A percentile compares a stretch with the other conserved stretches of the same genome.
Conservation (phyloP, 2,888 invertebrate species). For the Drosophila mimica region DNA sequence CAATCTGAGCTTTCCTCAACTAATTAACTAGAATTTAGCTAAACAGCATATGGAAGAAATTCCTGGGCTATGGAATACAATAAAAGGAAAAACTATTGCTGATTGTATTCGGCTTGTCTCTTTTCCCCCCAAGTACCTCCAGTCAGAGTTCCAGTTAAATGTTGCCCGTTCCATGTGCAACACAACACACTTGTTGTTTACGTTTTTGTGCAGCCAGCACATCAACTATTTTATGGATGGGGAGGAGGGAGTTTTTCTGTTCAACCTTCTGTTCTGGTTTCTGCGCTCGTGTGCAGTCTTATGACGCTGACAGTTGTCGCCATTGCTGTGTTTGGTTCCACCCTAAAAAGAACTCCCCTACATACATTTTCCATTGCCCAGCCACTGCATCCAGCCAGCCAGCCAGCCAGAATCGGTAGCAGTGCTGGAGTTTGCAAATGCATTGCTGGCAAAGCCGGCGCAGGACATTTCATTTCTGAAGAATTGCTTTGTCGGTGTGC, state of each 20-base stretch:
- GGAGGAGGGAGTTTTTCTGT: not conserved
- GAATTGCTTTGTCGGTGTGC: slow-evolving; percentile 76
- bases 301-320: slow-evolving; percentile 73
- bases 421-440: slow-evolving; percentile 59
- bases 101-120: slow-evolving; percentile 63
- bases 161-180: slow-evolving; percentile 31
- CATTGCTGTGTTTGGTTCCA: slow-evolving; percentile 48
- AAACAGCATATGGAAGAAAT: not conserved
- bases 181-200: slow-evolving; percentile 66
- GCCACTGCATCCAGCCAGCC: slow-evolving; percentile 24
- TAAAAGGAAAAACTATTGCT: slow-evolving; percentile 52
- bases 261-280: slow-evolving; percentile 2
- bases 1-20: slow-evolving; percentile 12
- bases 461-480: slow-evolving; percentile 81
- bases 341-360: slow-evolving; percentile 17
- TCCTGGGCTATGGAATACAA: slow-evolving; percentile 1
- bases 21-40: not conserved
- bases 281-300: slow-evolving; percentile 55
- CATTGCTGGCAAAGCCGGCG: slow-evolving; percentile 58
- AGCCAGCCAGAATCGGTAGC: slow-evolving; percentile 8
- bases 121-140: slow-evolving; percentile 1
- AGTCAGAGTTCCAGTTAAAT: slow-evolving; percentile 17
- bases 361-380: not conserved
- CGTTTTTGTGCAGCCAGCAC: slow-evolving; percentile 46
- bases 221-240: slow-evolving; percentile 10